A percentile compares a stretch with the other conserved stretches of the same genome.
phyloP scores from a whole-genome alignment of 2,888 invertebrate genomes.

The Odontothrips loti region DNA sequence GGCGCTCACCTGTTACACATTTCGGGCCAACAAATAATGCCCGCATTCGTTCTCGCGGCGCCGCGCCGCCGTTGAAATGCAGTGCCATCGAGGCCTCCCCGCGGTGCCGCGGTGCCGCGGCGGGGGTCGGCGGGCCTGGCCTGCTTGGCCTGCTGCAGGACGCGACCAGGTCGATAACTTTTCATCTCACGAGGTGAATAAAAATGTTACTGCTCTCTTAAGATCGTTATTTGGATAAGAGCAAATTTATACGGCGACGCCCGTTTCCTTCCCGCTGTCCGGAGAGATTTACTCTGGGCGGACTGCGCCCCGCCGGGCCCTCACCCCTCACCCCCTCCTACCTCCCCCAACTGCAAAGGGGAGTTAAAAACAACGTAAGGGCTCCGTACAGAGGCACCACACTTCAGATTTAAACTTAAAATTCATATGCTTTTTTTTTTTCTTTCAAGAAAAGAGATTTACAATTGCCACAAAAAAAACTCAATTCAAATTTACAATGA shows the following conservation, averaged over 20 bases:
- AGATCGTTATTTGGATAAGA: constrained; percentile 25
- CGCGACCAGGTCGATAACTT: constrained; percentile 19
- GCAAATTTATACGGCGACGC: constrained; percentile 23
- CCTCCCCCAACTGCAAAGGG: background rate
- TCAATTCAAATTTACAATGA: too few relatives aligned
- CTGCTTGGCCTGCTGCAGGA: background rate
- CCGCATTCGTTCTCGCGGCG: too few relatives aligned
- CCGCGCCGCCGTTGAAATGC: too few relatives aligned
- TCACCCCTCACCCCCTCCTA: background rate
- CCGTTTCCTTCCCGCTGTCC: constrained; percentile 21
- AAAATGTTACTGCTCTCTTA: constrained; percentile 26
- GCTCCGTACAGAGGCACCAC: background rate
- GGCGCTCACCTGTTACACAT: background rate
- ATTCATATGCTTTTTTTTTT: too few relatives aligned
- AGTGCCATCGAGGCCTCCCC: too few relatives aligned
- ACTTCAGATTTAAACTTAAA: background rate
- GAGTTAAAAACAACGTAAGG: background rate
- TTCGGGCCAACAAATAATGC: background rate
- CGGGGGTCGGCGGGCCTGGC: too few relatives aligned
- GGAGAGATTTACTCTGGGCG: constrained; percentile 8
- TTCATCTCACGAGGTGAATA: constrained; percentile 22
- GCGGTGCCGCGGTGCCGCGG: too few relatives aligned
- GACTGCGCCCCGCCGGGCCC: background rate
- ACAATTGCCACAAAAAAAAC: too few relatives aligned
- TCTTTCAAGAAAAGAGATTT: too few relatives aligned